Base-by-base conservation (phyloP, 2,797 vertebrate species). In the Spinus pinus region DNA sequence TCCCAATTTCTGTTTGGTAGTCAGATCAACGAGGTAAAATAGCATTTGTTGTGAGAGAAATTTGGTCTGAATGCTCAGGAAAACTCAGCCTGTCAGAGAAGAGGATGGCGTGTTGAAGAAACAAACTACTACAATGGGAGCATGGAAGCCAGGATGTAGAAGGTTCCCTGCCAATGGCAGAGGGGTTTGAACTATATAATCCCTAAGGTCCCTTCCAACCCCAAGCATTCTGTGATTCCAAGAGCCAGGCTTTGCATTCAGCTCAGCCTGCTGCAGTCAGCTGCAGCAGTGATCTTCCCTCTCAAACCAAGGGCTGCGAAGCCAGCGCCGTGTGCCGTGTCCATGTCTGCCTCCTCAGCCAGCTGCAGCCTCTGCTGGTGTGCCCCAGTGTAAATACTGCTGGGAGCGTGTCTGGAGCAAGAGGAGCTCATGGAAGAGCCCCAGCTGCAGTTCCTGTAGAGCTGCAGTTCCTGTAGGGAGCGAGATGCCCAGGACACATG, bases 401-500 rank as follows among this genome's bases (percentile, higher is more conserved):
- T 35, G 39, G 7, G 16, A 1, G 0, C 18, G 5, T 65, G 18
- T 57, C 62, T 73, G 58, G 66, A 91, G 47, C 22, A 16, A 16
- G 1, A 46, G 58, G 47, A 47, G 27, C 6, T 46, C 44, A 22
- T 33, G 37, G 61, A 64, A 35, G 35, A 54, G 41, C 37, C 35
- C 18, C 3, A 5, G 6, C 58, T 88, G 54, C 25, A 27, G 35
- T 22, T 41, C 41, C 41, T 41, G 16, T 41, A 17, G 41, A 5
- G 6, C 58, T 88, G 54, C 25, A 27, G 35, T 22, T 41, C 41
- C 41, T 41, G 17, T 41, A 18, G 41, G 28, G 39, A 66, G 21
- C 0, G 0, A 69, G 54, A 10, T 46, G 47, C 39, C 33, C 2
- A 23, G 70, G 21, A 23, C 10, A 12, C 6, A 6, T 14, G 5